Percentiles rank a stretch among this genome's conserved stretches.
Evolutionary conservation across 1,140 invertebrate species (phyloP).

Genomic region (Nasonia longicornis): DNA sequence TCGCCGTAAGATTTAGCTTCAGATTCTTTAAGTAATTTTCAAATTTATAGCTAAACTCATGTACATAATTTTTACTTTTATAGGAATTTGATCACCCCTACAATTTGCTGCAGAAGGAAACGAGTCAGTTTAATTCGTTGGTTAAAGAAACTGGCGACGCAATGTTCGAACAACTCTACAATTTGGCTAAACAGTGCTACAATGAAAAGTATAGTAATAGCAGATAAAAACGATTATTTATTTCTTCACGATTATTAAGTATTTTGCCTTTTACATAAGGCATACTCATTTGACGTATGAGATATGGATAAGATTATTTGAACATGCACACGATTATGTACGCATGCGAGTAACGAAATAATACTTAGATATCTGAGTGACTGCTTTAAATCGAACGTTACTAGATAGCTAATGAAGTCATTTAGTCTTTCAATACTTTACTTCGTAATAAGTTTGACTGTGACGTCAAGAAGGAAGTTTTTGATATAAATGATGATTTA

Average conservation of each 20-base stretch:
- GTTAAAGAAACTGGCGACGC: slow-evolving; percentile 28
- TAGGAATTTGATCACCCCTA: slow-evolving; percentile 45
- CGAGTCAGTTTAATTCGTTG: slow-evolving; percentile 28
- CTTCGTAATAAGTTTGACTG: not conserved
- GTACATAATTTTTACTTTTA: not conserved
- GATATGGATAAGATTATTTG: not conserved
- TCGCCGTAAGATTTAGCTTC: slow-evolving; percentile 18
- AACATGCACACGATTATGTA: not conserved
- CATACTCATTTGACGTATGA: not conserved
- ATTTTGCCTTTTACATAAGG: not conserved
- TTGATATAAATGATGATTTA: not conserved
- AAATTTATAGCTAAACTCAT: not conserved
- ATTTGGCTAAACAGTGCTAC: slow-evolving; percentile 26
- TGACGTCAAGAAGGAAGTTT: not conserved
- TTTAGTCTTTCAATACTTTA: not conserved
- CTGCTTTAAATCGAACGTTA: too few species aligned
- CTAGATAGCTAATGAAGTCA: not conserved
- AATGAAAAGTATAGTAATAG: slow-evolving; percentile 4
- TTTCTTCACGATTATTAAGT: not conserved
- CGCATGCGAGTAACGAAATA: not conserved
- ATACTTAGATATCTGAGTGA: too few species aligned
- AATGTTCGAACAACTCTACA: slow-evolving; percentile 27
- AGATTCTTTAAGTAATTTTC: not conserved
- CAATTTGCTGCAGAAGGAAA: slow-evolving; percentile 17
- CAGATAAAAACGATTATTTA: not conserved